Base-by-base conservation (phyloP, 2,888 invertebrate genomes). In the Andrena fulva region DNA sequence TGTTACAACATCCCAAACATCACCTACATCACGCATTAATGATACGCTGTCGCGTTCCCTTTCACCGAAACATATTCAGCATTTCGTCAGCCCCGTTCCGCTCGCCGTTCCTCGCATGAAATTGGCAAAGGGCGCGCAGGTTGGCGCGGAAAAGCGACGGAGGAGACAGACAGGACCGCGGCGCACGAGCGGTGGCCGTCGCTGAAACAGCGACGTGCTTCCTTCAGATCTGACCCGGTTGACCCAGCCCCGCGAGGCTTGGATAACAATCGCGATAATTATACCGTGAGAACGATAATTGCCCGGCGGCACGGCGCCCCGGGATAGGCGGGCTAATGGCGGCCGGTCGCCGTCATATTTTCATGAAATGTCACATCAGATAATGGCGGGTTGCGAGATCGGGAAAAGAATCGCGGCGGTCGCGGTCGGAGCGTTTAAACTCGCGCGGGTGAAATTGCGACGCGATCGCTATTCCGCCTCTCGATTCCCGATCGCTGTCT, bases 211-310 rank as follows among this genome's bases (percentile, higher is more conserved):
- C 29, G 48, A 50, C 16, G 60, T 48, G 67, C 48, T 67, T 69
- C 71, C 78, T 31, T 64, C 48, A 20, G 20, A 64, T 35, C 76
- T 82, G 84, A 87, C 88, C 89, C 74, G 68, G 64, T 74, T 85
- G 80, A 82, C 85, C 85, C 82, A 82, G 79, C 80, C 85, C 76
- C 69, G 60, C 52, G 42, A 62, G 80, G 79, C 73, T 77, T 77
- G 87, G 92, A 92, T 92, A 92, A 92, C 90, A 89, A 92, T 92
- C 92, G 88, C 88, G 90, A 92, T 92, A 92, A 92, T 93, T 92
- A 90, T 87, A 89, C 89, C 91, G 90, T 89, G 91, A 88, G 91
- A 91, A 91, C 88, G 90, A 90, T 90, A 91, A 92, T 92, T 92
- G 90, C 87, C 85, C 75, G 83, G 84, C 78, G 85, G 84, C 83